phyloP scores from a whole-genome alignment of 2,888 invertebrate species.

The Luffia ferchaultella region DNA sequence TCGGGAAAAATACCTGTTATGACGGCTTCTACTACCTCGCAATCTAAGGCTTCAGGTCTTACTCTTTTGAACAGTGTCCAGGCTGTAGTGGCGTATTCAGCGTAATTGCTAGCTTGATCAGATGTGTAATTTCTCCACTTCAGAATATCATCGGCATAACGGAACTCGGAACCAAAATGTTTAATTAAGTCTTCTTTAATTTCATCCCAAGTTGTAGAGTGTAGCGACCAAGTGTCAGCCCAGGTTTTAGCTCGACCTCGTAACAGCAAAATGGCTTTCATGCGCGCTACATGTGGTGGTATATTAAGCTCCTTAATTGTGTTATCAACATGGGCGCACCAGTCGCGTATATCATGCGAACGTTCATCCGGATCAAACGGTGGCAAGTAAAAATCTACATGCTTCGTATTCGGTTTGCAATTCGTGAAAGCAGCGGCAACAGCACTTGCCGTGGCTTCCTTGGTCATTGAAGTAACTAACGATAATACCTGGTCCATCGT shows the following conservation, averaged over 20 bases:
- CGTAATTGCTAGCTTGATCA: conserved; percentile 13
- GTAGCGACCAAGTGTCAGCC: background rate
- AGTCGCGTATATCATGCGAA: background rate
- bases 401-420: background rate
- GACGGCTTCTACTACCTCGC: conserved; percentile 6
- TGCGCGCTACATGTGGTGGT: background rate
- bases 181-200: conserved; percentile 2
- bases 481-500: background rate
- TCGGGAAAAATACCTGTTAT: conserved; percentile 11
- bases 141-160: conserved; percentile 11
- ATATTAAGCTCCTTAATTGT: background rate
- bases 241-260: background rate
- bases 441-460: background rate
- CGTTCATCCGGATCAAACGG: background rate
- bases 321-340: background rate
- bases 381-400: background rate
- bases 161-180: conserved; percentile 13
- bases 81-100: conserved; percentile 12
- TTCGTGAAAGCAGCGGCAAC: background rate
- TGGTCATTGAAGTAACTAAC: background rate
- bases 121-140: conserved; percentile 12
- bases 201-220: background rate
- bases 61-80: conserved; percentile 14
- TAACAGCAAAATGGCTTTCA: background rate
- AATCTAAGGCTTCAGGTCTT: conserved; percentile 3